phyloP scores from a whole-genome alignment of 2,888 invertebrate genomes.

The Drosophila melanocephala region DNA sequence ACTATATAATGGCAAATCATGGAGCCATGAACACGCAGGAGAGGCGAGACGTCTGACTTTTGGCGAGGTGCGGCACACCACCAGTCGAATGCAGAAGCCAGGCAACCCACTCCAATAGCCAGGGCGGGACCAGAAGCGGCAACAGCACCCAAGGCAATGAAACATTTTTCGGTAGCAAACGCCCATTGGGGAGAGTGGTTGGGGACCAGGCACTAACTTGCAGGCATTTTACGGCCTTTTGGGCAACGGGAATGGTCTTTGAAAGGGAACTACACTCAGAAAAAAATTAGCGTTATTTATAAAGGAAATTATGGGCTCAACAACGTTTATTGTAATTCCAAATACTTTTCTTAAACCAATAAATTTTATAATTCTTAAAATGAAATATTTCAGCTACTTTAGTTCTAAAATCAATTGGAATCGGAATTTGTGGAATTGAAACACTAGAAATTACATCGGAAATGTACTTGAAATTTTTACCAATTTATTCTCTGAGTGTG shows the following conservation, averaged over 20 bases:
- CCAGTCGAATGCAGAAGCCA: conserved; percentile 47
- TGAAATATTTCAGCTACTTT: neutral
- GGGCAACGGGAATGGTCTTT: conserved; percentile 42
- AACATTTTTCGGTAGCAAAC: conserved; percentile 75
- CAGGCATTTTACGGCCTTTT: conserved; percentile 80
- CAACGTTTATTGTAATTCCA: neutral
- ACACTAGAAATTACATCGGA: neutral
- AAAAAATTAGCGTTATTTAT: neutral
- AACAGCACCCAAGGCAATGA: conserved; percentile 67
- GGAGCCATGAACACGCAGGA: conserved; percentile 54
- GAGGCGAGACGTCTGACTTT: conserved; percentile 35
- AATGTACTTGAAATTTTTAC: neutral
- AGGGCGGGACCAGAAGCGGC: neutral
- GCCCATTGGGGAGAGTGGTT: conserved; percentile 41
- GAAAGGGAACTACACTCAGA: neutral
- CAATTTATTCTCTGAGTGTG: conserved; percentile 2
- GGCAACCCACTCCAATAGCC: neutral
- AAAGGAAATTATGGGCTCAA: neutral
- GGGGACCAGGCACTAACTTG: conserved; percentile 64
- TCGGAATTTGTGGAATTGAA: neutral
- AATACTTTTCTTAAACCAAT: neutral
- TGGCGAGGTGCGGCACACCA: conserved; percentile 46
- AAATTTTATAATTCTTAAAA: neutral
- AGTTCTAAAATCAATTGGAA: neutral
- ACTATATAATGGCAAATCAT: conserved; percentile 65